These are phyloP conservation scores for Hemicentrotus pulcherrimus DNA, from an alignment of 35 echinoderm and acorn worm species.

Conservation along the genomic window DNA sequence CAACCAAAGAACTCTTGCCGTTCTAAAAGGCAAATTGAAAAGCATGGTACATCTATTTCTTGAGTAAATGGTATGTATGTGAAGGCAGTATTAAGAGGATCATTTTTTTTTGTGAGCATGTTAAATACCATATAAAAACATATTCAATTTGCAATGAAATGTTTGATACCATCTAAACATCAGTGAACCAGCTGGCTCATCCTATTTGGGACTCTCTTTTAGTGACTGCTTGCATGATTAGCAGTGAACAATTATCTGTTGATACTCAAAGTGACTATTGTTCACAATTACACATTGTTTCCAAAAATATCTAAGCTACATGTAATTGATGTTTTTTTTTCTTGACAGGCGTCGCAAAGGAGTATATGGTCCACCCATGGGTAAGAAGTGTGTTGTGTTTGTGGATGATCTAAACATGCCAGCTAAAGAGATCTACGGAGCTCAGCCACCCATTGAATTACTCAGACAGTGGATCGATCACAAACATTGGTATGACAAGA, in stretches of 20 bases:
- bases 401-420: slow-evolving; percentile 99
- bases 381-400: slow-evolving; percentile 96
- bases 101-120: too few species aligned
- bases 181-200: too few species aligned
- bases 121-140: too few species aligned
- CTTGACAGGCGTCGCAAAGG: slow-evolving; percentile 83
- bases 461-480: slow-evolving; percentile 94
- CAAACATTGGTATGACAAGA: slow-evolving; percentile 96
- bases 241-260: too few species aligned
- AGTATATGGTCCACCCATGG: slow-evolving; percentile 93
- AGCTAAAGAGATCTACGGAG: slow-evolving; percentile 95
- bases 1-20: neutral
- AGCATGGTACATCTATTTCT: too few species aligned
- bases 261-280: too few species aligned
- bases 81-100: too few species aligned
- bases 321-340: neutral
- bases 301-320: neutral
- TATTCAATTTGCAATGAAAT: too few species aligned
- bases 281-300: neutral
- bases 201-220: too few species aligned
- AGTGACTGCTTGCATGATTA: too few species aligned
- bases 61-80: too few species aligned
- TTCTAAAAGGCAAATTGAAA: neutral
- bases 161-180: too few species aligned
- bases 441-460: slow-evolving; percentile 93